Conservation (phyloP, 2,113 vertebrate species). For the Mobula hypostoma region DNA sequence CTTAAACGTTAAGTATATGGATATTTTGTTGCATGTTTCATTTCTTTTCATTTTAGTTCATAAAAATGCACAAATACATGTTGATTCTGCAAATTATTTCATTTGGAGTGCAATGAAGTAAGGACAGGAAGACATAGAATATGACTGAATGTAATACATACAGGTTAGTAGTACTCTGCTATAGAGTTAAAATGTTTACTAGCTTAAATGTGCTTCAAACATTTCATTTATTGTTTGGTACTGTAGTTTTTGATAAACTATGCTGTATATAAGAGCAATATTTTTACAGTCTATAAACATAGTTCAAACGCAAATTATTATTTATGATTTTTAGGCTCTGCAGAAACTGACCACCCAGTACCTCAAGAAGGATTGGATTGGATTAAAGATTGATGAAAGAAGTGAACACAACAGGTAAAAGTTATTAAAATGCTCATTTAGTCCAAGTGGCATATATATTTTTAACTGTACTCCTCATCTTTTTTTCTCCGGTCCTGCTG, state of each 20-base stretch:
- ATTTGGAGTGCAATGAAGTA: neutral
- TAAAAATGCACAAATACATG: neutral
- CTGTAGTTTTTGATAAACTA: neutral
- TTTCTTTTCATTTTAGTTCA: neutral
- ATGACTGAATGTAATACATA: neutral
- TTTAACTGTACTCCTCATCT: too few species aligned
- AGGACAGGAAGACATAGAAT: neutral
- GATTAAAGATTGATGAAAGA: conserved; percentile 80
- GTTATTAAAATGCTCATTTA: neutral
- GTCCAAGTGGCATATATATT: too few species aligned
- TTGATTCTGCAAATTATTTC: neutral
- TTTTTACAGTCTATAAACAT: conserved; percentile 30
- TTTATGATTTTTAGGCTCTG: conserved; percentile 67
- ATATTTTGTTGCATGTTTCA: neutral
- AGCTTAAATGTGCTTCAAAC: neutral
- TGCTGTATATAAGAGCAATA: neutral
- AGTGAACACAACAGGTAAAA: conserved; percentile 72
- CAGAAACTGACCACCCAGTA: conserved; percentile 95
- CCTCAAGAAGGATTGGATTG: conserved; percentile 94
- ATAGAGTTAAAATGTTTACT: too few species aligned
- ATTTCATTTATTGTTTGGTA: neutral
- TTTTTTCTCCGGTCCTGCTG: too few species aligned
- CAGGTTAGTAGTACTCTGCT: neutral
- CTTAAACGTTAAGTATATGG: neutral
- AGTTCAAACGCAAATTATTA: conserved; percentile 21